Base-by-base conservation (phyloP, 2,797 vertebrate genomes). In the Galagoides demidoff region DNA sequence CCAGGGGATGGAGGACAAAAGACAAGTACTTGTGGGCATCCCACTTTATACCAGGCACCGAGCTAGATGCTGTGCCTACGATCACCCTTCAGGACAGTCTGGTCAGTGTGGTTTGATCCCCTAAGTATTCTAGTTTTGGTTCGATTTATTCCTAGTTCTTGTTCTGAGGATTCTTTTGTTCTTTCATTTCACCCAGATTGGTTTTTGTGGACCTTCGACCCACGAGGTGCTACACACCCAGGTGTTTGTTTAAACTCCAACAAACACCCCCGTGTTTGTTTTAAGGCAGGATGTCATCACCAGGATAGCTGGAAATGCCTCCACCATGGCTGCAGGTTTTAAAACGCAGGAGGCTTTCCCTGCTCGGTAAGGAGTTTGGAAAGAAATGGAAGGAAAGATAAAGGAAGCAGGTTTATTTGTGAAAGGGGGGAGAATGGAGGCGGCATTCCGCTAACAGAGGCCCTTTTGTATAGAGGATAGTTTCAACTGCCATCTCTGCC, bases 161-260 rank as follows among this genome's bases (percentile, higher is more conserved):
- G 49, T 76, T 59, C 74, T 23, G 76, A 76, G 43, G 82, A 84
- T 87, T 37, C 85, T 81, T 87, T 92, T 76, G 45, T 22, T 83
- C 79, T 95, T 97, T 90, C 55, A 45, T 90, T 85, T 82, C 78
- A 90, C 63, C 55, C 27, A 64, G 49, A 61, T 85, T 94, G 96
- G 39, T 92, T 90, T 95, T 78, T 14, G 34, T n/a, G 71, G 84
- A n/a, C 89, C 93, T 76, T 73, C 71, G 85, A 78, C 37, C 92
- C 57, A 57, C 0, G 13, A 57, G 43, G 87, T 74, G 77, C 73
- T 84, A 68, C 71, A 82, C 61, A 92, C 93, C 79, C 52, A 22
- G 27, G 29, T 87, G 57, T 96, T 87, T 89, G 43, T 94, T 93
- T 90, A 82, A 97, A 92, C 45, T 71, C 77, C 55, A 87, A 92